Evolutionary conservation across 2,113 vertebrate species (phyloP), one percentile per base, ranked within the genome.

Genomic region (Lamprologus ornatipinnis): DNA sequence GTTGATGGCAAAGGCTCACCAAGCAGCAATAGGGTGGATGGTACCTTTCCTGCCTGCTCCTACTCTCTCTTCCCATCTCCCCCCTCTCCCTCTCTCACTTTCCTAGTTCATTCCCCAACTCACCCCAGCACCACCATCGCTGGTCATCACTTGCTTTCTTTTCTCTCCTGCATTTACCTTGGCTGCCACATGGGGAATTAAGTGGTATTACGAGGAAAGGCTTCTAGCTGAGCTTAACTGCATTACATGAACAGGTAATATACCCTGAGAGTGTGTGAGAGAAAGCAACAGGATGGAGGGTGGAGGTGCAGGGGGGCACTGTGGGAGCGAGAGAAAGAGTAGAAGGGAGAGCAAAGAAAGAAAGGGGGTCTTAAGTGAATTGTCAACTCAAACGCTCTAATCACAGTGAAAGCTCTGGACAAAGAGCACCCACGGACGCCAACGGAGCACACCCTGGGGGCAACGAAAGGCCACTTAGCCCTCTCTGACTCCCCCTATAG

Each of bases 371-470:
- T 95, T 98, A 98, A 98, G 97, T 98, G 97, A 99, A 98, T 98
- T 97, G 94, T 95, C 96, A 96, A 97, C 97, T 97, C 96, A 97
- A 97, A 97, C 94, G 97, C 97, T 97, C 97, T 98, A 98, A 99
- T 99, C 97, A 98, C 95, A 97, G 96, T 98, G 98, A 98, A 99
- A 98, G 98, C 97, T 96, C 92, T 87, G 97, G 97, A 98, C 97
- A 97, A 97, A 97, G 97, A 96, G 96, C 92, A 92, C 93, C 87
- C 96, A 97, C 89, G 94, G 96, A 97, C 96, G 85, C 95, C 96
- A 96, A 95, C 96, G 94, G 96, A 96, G 96, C 93, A 96, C 96
- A 96, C 97, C 97, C 97, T 83, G 78, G 84, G 97, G 97, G 96
- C 97, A 96, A 91, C 80, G 78, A 95, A 85, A 95, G 97, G 96